A percentile compares a stretch with the other conserved stretches of the same genome.
Evolutionary conservation across 2,888 invertebrate genomes (phyloP).

Genomic region (Mechanitis mazaeus): DNA sequence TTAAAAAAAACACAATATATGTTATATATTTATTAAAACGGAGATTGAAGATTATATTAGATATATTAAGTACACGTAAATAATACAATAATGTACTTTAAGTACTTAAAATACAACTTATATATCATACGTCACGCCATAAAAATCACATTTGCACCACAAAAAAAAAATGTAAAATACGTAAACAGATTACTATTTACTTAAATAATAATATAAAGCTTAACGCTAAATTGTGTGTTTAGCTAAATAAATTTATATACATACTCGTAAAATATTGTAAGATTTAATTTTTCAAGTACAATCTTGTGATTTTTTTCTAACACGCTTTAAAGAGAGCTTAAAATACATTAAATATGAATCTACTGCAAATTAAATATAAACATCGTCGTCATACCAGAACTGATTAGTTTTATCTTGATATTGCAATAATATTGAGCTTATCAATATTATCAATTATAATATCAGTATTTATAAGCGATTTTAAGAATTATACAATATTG

Average conservation of each 20-base stretch:
- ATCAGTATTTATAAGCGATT: constrained; percentile 3
- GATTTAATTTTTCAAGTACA: constrained; percentile 4
- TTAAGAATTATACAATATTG: constrained; percentile 6
- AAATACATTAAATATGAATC: constrained; percentile 28
- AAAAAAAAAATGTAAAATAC: constrained; percentile 20
- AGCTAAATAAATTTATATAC: constrained; percentile 19
- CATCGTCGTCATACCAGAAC: constrained; percentile 26
- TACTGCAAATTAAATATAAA: constrained; percentile 44
- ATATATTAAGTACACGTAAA: constrained; percentile 34
- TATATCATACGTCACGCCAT: constrained; percentile 29
- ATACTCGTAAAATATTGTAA: constrained; percentile 13
- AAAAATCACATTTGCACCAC: constrained; percentile 31
- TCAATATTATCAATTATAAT: neutral
- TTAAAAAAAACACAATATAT: constrained; percentile 25
- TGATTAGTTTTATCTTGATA: neutral
- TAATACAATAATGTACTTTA: constrained; percentile 36
- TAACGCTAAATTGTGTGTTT: constrained; percentile 23
- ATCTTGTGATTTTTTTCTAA: constrained; percentile 19
- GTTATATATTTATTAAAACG: constrained; percentile 29
- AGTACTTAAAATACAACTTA: constrained; percentile 36
- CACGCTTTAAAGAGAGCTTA: constrained; percentile 32
- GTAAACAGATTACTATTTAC: constrained; percentile 18
- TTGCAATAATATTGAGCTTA: constrained; percentile 4
- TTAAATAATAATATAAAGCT: constrained; percentile 26
- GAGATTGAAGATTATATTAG: constrained; percentile 29